Base-by-base conservation (phyloP, 37 sponge, comb jelly and placozoan genomes). In the Amphimedon queenslandica region DNA sequence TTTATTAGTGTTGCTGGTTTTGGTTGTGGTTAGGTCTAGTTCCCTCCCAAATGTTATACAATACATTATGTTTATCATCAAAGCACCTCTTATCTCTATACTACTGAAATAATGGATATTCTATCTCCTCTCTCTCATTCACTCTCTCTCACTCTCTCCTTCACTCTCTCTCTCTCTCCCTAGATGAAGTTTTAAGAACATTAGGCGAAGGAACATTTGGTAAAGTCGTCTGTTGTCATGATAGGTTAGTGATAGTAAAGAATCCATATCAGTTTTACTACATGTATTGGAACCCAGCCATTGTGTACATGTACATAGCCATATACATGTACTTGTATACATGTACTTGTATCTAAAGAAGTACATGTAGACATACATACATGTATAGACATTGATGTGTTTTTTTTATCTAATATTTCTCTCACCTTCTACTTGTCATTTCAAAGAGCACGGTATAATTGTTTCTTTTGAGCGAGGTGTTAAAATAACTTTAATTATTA, bases 161-260 rank as follows among this genome's bases (percentile, higher is more conserved):
- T n/a, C n/a, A n/a, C n/a, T n/a, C n/a, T n/a, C n/a, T n/a, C n/a
- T 39, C 4, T 40, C 55, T 63, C 34, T 34, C 11, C 69, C 25
- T 51, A 96, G 97, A 90, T 85, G 93, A 93, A 74, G 81, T 96
- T 34, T 57, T 85, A 35, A 77, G 77, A 20, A 94, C 93, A 18
- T 77, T 98, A 2, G 99, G 99, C 28, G 93, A 94, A 42, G 99
- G 99, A 25, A 98, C 99, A 28, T 98, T 98, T 88, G 99, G 99
- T 51, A 98, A 98, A 84, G 99, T 98, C 4, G 95, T 89, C 27
- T 80, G 86, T 69, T 94, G 95, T 65, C 58, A 60, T 78, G 93
- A 98, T 77, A 82, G 86, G 96, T 96, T 53, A 74, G 87, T 47
- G 93, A 98, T 77, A 82, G 86, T 93, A 93, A 60, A 74, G 87